These are phyloP conservation scores for Sisyra nigra DNA, from an alignment of 2,888 invertebrate species.

Conservation along the genomic window DNA sequence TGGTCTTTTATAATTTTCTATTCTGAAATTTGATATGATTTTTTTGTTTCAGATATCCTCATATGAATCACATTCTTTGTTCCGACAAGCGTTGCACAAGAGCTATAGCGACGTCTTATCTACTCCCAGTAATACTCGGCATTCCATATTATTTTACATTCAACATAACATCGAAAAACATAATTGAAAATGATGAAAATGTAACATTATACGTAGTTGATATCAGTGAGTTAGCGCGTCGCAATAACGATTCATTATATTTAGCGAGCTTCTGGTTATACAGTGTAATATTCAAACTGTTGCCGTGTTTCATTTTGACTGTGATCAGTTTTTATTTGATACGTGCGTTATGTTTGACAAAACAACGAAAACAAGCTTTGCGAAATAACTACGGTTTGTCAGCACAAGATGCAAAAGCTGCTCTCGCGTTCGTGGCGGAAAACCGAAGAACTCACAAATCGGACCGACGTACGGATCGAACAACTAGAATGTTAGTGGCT, in stretches of 20 bases:
- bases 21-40: no score
- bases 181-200: conserved; percentile 36
- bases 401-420: conserved; percentile 12
- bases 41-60: conserved; percentile 49
- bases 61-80: conserved; percentile 56
- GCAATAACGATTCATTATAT: conserved; percentile 25
- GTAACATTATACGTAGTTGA: conserved; percentile 38
- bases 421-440: conserved; percentile 12
- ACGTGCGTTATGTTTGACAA: conserved; percentile 56
- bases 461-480: conserved; percentile 67
- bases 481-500: conserved; percentile 78
- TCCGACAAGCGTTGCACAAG: conserved; percentile 59
- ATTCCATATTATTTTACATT: conserved; percentile 69
- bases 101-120: conserved; percentile 58
- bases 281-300: conserved; percentile 60
- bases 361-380: conserved; percentile 52
- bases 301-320: conserved; percentile 65
- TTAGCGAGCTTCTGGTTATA: conserved; percentile 66
- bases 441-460: conserved; percentile 37
- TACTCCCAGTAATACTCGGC: conserved; percentile 64
- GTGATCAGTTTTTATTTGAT: conserved; percentile 55
- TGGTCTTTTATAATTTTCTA: conserved; percentile 1
- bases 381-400: conserved; percentile 20
- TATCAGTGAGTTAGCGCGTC: conserved; percentile 26
- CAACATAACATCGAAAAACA: conserved; percentile 34